phyloP scores from a whole-genome alignment of 2,113 vertebrate species.

The Crocuta crocuta region DNA sequence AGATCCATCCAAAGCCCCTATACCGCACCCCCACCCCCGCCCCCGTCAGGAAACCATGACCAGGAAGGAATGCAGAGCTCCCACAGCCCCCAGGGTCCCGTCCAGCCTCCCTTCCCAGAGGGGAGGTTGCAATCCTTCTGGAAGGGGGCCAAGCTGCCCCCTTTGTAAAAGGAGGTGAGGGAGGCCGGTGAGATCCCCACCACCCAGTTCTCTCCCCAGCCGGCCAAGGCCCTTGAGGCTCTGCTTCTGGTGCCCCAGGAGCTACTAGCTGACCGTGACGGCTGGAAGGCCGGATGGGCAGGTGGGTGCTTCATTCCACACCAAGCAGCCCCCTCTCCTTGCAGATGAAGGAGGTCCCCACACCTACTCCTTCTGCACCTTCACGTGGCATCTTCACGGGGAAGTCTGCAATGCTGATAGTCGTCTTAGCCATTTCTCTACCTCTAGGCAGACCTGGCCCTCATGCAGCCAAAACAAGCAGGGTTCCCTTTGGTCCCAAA shows the following conservation, averaged over 20 bases:
- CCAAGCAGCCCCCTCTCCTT: constrained; percentile 73
- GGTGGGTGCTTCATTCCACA: constrained; percentile 62
- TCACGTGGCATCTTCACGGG: not conserved
- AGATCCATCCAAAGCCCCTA: not conserved
- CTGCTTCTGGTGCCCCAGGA: constrained; percentile 73
- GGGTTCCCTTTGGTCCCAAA: not conserved
- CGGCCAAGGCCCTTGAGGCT: constrained; percentile 78
- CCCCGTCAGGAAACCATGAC: not conserved
- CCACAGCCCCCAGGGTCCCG: not conserved
- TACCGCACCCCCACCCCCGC: not conserved
- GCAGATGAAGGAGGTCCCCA: not conserved
- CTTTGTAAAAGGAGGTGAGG: not conserved
- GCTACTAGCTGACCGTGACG: constrained; percentile 84
- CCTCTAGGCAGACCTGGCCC: not conserved
- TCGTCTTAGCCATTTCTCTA: not conserved
- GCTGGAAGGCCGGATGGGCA: constrained; percentile 75
- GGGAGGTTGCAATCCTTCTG: not conserved
- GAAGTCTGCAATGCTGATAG: not conserved
- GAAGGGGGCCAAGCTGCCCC: not conserved
- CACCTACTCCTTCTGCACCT: not conserved
- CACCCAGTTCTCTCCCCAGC: constrained; percentile 18
- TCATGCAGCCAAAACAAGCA: not conserved
- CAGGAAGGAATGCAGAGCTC: not conserved
- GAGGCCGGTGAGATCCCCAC: not conserved
- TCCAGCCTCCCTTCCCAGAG: not conserved